Percentiles rank a stretch among this genome's conserved stretches.
These are phyloP conservation scores for Parotocinclus haroldoi DNA, from an alignment of 2,797 vertebrate species.

Conservation along the genomic window DNA sequence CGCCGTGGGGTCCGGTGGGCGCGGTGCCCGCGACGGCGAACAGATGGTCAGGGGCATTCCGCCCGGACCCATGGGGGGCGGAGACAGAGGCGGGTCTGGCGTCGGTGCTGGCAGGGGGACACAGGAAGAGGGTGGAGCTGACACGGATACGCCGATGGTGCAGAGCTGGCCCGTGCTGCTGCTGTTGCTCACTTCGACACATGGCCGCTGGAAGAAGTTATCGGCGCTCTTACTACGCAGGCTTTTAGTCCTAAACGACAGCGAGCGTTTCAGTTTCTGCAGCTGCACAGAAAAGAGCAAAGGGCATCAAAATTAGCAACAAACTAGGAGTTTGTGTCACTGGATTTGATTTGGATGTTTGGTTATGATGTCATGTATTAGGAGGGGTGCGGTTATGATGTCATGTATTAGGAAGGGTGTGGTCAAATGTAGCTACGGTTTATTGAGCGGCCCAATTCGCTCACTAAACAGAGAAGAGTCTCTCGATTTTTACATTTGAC, in stretches of 20 bases:
- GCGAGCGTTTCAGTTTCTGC: conserved; percentile 91
- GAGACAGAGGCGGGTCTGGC: conserved; percentile 68
- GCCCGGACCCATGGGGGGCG: conserved; percentile 65
- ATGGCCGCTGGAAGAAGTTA: conserved; percentile 90
- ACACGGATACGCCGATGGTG: conserved; percentile 64
- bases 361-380: too few species aligned
- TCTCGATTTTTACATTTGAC: too few species aligned
- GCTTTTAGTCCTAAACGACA: conserved; percentile 98
- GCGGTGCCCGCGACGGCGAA: conserved; percentile 75
- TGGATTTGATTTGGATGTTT: too few species aligned
- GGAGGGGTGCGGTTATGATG: too few species aligned
- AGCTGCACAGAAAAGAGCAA: conserved; percentile 69
- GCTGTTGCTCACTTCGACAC: conserved; percentile 71
- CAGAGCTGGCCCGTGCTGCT: conserved; percentile 81
- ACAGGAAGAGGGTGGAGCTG: conserved; percentile 61
- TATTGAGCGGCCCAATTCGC: not conserved
- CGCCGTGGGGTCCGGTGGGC: conserved; percentile 75
- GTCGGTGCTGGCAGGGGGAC: conserved; percentile 56
- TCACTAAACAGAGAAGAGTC: not conserved
- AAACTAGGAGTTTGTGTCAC: too few species aligned
- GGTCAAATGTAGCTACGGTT: too few species aligned
- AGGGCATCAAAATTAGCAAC: too few species aligned
- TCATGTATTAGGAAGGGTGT: too few species aligned
- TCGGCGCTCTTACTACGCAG: conserved; percentile 97
- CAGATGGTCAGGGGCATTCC: conserved; percentile 75